Conservation (phyloP, 2,113 vertebrate species). For the Lepus europaeus region DNA sequence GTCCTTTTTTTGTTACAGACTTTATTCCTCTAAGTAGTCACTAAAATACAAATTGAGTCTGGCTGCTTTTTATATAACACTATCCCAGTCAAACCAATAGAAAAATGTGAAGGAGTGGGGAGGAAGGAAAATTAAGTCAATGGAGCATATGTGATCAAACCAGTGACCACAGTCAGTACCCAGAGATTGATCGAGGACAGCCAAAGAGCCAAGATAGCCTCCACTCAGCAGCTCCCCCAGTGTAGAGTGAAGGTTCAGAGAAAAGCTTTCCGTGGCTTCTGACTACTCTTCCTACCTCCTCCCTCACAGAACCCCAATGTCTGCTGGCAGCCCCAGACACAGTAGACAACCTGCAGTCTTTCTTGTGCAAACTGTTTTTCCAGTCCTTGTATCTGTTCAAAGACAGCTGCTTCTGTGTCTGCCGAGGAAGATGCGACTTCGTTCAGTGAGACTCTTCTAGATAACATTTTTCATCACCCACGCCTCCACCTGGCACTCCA, state of each 20-base stretch:
- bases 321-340: accelerated
- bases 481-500: background rate
- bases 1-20: background rate
- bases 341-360: accelerated
- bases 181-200: background rate
- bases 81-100: background rate
- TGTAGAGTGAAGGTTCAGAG: accelerated
- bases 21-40: background rate
- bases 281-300: background rate
- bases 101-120: no score
- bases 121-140: background rate
- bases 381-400: accelerated
- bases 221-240: background rate
- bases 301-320: accelerated
- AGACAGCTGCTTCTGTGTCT: accelerated
- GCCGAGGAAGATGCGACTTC: accelerated
- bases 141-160: accelerated
- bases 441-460: accelerated
- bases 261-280: accelerated
- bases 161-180: no score
- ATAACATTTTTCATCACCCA: no score
- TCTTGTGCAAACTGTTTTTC: background rate
- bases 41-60: background rate
- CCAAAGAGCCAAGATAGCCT: background rate
- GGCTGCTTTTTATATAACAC: background rate